Conservation (phyloP, 2,797 vertebrate species). For the Mus spretus region DNA sequence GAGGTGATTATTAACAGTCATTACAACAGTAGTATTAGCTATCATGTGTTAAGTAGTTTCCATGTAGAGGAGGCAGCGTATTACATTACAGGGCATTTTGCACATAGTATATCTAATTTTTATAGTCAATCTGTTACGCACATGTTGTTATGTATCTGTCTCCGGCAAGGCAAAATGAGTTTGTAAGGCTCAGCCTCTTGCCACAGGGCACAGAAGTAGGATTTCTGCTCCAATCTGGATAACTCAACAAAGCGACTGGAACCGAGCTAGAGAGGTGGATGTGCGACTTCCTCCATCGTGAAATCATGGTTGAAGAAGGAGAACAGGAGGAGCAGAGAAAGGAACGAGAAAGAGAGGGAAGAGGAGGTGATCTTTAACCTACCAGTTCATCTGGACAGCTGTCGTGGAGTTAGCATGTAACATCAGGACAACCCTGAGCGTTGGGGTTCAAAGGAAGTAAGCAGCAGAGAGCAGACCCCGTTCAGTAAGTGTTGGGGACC, state of each 20-base stretch:
- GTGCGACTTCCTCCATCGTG: not conserved
- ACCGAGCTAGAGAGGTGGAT: not conserved
- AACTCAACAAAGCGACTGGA: not conserved
- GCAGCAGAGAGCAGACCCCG: not conserved
- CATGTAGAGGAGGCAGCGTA: not conserved
- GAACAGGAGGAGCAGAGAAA: not conserved
- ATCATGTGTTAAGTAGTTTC: slow-evolving; percentile 40
- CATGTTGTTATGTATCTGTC: slow-evolving; percentile 34
- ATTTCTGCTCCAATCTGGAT: not conserved
- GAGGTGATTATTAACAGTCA: not conserved
- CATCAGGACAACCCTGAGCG: slow-evolving; percentile 78
- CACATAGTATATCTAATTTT: slow-evolving; percentile 53
- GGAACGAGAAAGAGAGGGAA: not conserved
- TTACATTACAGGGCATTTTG: slow-evolving; percentile 56
- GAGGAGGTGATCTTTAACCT: not conserved
- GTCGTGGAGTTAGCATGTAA: slow-evolving; percentile 74
- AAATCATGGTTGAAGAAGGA: slow-evolving; percentile 56
- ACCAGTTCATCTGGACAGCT: slow-evolving; percentile 73
- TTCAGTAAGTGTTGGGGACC: not conserved
- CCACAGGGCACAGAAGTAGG: slow-evolving; percentile 49
- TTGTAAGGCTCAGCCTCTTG: not conserved
- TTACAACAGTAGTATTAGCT: not conserved
- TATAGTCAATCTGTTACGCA: slow-evolving; percentile 49
- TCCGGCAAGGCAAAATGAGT: slow-evolving; percentile 50
- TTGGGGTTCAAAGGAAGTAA: slow-evolving; percentile 71